Base-by-base conservation (phyloP, 2,888 invertebrate species). In the Lobophora halterata region DNA sequence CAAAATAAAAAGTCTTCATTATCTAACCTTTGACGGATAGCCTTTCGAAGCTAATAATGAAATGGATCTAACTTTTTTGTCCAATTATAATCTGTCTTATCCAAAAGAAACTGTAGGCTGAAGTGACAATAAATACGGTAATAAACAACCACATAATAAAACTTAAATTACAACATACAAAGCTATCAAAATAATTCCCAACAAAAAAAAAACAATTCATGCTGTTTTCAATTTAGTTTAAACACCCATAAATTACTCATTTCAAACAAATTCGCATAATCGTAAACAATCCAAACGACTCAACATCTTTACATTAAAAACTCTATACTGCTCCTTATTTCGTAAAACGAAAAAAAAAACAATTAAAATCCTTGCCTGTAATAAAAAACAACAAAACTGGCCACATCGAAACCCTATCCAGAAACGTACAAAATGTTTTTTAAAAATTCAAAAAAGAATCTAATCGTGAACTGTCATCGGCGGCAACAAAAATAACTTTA, bases 401-500 rank as follows among this genome's bases (percentile, higher is more conserved):
- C 30, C 45, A 43, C 42, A 43, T 5, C 24, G 37, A 36, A 53
- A 53, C 43, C 14, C 33, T 37, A 55, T 42, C 45, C 62, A 63
- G 43, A 54, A 65, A 62, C 60, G 60, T 62, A 46, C 55, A 51
- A 52, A 56, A 61, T 54, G 51, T 53, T 53, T 56, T 44, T 11
- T 46, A 52, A 39, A 53, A 55, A 61, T 32, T 27, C 6, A 59
- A 69, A 71, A 67, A 66, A 59, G 55, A 63, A 65, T 75, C 76
- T 80, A 83, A 85, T 82, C 83, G 50, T 66, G 40, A 61, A 57
- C 79, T 82, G 83, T 85, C 85, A 83, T 85, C 83, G 70, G 56
- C 54, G 55, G 62, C 63, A 44, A 55, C 59, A 58, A 70, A 73
- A 78, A 79, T 78, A 79, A 74, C 67, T 70, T 69, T 61, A 75